Percentiles rank a stretch among this genome's conserved stretches.
Conservation (phyloP, 2,113 vertebrate species). For the Solea senegalensis region DNA sequence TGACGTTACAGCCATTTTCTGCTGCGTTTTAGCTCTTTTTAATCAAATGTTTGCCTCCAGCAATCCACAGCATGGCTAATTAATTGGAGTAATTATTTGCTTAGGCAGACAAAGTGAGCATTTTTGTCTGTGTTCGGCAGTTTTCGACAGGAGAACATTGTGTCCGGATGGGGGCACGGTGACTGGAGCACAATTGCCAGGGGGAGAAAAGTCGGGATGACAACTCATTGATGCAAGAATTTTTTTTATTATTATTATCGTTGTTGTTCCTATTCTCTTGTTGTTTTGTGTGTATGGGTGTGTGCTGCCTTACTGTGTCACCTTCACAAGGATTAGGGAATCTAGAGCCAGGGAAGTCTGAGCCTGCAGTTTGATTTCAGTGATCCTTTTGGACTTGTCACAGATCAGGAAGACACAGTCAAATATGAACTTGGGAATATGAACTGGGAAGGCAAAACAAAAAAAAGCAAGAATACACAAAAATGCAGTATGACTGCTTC, state of each 20-base stretch:
- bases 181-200: constrained; percentile 39
- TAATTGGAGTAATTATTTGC: constrained; percentile 85
- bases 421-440: constrained; percentile 11
- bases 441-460: not conserved
- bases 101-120: constrained; percentile 81
- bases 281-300: constrained; percentile 2
- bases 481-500: no score
- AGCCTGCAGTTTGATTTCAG: constrained; percentile 1
- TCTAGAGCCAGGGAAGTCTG: constrained; percentile 10
- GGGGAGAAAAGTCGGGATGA: constrained; percentile 42
- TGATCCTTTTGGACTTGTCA: constrained; percentile 20
- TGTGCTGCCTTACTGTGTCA: constrained; percentile 15
- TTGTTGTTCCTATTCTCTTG: constrained; percentile 5
- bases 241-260: not conserved
- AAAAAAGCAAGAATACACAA: no score
- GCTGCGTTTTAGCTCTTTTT: constrained; percentile 67
- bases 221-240: constrained; percentile 43
- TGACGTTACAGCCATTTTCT: constrained; percentile 63
- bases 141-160: constrained; percentile 77
- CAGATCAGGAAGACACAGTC: constrained; percentile 1
- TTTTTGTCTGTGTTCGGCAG: constrained; percentile 79
- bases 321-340: constrained; percentile 27
- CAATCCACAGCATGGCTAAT: constrained; percentile 81
- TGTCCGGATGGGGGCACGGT: constrained; percentile 67
- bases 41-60: constrained; percentile 76